Conservation (phyloP, 2,888 invertebrate species). For the Volucella zonaria region DNA sequence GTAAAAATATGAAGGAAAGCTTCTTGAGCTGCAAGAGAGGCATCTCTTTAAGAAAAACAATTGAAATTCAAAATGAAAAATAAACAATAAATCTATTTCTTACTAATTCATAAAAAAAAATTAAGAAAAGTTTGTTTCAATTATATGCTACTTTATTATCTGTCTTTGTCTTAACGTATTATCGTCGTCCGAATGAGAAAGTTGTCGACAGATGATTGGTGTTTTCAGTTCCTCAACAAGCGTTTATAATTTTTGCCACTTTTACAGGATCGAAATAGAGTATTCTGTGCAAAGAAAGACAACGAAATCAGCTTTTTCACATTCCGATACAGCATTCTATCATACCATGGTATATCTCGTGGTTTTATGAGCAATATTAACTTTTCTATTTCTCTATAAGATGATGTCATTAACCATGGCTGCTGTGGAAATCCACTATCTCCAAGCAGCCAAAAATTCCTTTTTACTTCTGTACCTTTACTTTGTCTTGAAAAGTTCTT, state of each 20-base stretch:
- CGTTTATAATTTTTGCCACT: background rate
- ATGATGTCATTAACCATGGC: too few relatives aligned
- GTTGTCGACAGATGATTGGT: background rate
- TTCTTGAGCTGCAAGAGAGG: too few relatives aligned
- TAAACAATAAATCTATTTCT: background rate
- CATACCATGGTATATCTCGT: background rate
- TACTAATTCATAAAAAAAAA: background rate
- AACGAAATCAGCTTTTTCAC: conserved; percentile 12
- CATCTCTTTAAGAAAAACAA: background rate
- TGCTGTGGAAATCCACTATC: too few relatives aligned
- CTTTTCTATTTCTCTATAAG: background rate
- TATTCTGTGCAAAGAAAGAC: conserved; percentile 4
- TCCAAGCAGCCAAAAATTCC: too few relatives aligned
- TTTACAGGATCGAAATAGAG: background rate
- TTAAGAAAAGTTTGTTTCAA: too few relatives aligned
- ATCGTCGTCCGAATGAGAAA: background rate
- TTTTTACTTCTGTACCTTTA: too few relatives aligned
- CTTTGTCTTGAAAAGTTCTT: too few relatives aligned
- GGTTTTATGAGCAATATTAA: conserved; percentile 6
- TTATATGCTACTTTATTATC: conserved; percentile 4
- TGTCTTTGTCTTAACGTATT: conserved; percentile 11
- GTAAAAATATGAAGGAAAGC: too few relatives aligned
- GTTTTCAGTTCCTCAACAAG: conserved; percentile 12
- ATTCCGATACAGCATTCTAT: conserved; percentile 11
- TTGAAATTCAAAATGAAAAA: conserved; percentile 1